Conservation (phyloP, 2,797 vertebrate species). For the Glyptemys insculpta region DNA sequence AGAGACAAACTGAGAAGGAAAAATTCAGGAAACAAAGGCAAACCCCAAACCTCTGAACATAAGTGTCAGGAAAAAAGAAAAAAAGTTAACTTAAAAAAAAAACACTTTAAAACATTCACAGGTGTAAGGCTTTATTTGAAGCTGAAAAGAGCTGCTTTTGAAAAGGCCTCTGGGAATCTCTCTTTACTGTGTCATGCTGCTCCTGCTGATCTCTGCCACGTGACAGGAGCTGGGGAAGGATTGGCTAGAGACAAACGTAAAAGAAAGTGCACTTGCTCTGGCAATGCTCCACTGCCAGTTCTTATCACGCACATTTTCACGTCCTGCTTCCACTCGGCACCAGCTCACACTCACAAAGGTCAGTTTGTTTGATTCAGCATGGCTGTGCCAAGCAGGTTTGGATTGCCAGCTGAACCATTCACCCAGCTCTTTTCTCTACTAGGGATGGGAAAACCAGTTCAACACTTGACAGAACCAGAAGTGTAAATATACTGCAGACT, state of each 20-base stretch:
- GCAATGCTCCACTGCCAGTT: not conserved
- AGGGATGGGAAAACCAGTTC: not conserved
- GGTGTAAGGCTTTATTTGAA: not conserved
- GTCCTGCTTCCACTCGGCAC: not conserved
- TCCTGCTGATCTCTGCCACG: not conserved
- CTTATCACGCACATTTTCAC: not conserved
- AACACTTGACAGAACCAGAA: not conserved
- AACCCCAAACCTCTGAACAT: not conserved
- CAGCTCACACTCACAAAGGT: not conserved
- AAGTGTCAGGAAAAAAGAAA: not conserved
- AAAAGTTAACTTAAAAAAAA: not conserved
- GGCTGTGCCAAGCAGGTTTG: not conserved
- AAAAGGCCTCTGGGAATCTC: not conserved
- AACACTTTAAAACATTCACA: not conserved
- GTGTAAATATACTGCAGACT: not conserved
- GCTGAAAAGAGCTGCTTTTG: not conserved
- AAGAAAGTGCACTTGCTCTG: not conserved
- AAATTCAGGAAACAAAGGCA: not conserved
- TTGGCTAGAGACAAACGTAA: fast-evolving
- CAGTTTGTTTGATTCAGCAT: fast-evolving
- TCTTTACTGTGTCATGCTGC: not conserved
- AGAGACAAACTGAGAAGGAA: not conserved
- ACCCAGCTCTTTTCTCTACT: not conserved
- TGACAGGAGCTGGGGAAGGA: not conserved
- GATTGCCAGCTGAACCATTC: not conserved